Evolutionary conservation across 2,113 vertebrate species (phyloP).

Genomic region (Mormyrus lacerda): DNA sequence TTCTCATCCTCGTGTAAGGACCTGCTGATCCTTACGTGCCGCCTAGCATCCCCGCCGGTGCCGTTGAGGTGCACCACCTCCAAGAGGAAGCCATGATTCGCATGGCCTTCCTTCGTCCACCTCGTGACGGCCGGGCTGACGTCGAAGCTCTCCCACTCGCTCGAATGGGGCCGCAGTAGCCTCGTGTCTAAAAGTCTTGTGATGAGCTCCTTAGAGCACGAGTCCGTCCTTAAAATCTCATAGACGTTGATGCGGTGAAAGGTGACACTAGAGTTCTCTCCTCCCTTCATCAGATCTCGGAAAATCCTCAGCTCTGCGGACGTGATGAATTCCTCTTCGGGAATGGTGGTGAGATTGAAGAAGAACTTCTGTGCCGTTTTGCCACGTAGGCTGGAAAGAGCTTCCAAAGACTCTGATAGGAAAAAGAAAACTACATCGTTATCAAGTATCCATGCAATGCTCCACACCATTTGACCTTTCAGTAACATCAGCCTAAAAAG

Average conservation of each 20-base stretch:
- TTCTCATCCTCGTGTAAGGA: slow-evolving; percentile 73
- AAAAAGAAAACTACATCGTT: neutral
- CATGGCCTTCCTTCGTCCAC: slow-evolving; percentile 69
- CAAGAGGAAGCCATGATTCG: slow-evolving; percentile 76
- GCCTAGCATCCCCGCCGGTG: slow-evolving; percentile 60
- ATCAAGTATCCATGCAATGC: neutral
- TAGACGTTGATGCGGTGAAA: slow-evolving; percentile 84
- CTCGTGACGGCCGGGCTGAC: slow-evolving; percentile 74
- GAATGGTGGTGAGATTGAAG: slow-evolving; percentile 79
- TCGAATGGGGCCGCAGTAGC: slow-evolving; percentile 70
- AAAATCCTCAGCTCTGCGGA: slow-evolving; percentile 82
- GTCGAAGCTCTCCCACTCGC: slow-evolving; percentile 80
- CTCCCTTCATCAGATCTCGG: slow-evolving; percentile 65
- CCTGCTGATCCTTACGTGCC: slow-evolving; percentile 77
- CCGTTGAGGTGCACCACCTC: slow-evolving; percentile 73
- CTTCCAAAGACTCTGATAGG: slow-evolving; percentile 70
- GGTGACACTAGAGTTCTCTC: slow-evolving; percentile 39
- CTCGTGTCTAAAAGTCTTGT: slow-evolving; percentile 80
- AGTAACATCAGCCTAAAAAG: neutral
- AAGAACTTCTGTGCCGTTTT: slow-evolving; percentile 71
- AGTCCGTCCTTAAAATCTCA: slow-evolving; percentile 73
- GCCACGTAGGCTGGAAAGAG: slow-evolving; percentile 62
- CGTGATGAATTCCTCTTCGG: slow-evolving; percentile 70
- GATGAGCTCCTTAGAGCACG: slow-evolving; percentile 60
- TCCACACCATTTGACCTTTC: neutral